Percentiles rank a stretch among this genome's conserved stretches.
phyloP scores from a whole-genome alignment of 2,888 invertebrate genomes.

The Trichopoda pennipes region DNA sequence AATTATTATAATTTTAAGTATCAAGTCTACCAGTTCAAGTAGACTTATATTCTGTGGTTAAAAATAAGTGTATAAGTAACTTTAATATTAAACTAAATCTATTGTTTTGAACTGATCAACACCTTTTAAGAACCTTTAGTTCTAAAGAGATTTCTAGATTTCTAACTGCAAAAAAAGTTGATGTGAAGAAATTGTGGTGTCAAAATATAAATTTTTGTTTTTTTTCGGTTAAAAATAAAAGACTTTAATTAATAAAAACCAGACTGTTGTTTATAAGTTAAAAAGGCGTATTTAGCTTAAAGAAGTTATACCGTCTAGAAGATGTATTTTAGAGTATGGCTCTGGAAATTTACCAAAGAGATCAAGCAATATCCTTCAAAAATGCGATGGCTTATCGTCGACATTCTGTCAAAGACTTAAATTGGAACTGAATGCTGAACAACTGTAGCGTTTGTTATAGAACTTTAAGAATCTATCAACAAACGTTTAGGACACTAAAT shows the following conservation, averaged over 20 bases:
- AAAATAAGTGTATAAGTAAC: conserved; percentile 55
- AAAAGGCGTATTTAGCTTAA: too few species aligned
- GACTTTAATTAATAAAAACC: conserved; percentile 1
- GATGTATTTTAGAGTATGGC: too few species aligned
- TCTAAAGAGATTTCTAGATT: conserved; percentile 23
- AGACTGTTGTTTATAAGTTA: not conserved
- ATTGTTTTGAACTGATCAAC: conserved; percentile 27
- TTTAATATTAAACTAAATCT: conserved; percentile 43
- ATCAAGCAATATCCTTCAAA: too few species aligned
- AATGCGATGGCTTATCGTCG: too few species aligned
- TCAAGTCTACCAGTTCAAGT: conserved; percentile 15
- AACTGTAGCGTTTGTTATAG: too few species aligned
- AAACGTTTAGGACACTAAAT: too few species aligned
- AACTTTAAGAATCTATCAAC: too few species aligned
- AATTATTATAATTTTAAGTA: conserved; percentile 26
- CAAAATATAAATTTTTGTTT: conserved; percentile 30
- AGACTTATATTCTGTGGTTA: conserved; percentile 28
- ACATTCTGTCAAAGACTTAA: too few species aligned
- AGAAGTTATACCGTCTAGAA: too few species aligned
- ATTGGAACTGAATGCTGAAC: too few species aligned
- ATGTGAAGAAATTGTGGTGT: not conserved
- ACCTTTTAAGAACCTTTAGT: conserved; percentile 26
- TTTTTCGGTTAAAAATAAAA: conserved; percentile 43
- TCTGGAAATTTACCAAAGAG: too few species aligned
- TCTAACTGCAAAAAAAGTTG: conserved; percentile 11